Evolutionary conservation across 2,113 vertebrate genomes (phyloP).

Genomic region (Alces alces): DNA sequence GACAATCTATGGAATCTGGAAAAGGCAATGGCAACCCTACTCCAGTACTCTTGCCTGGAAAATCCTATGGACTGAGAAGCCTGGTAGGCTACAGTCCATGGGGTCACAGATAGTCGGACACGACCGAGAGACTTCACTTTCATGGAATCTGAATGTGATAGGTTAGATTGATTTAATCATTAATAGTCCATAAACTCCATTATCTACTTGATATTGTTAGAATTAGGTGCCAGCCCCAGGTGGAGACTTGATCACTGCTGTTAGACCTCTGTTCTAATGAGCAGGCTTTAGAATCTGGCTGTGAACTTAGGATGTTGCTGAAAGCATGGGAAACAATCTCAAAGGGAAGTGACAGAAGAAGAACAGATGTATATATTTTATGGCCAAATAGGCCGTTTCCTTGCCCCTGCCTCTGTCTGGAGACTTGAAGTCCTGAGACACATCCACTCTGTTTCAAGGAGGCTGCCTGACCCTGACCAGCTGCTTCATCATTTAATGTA

Average conservation of each 20-base stretch:
- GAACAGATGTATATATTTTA: conserved; percentile 40
- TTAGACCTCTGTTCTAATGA: background rate
- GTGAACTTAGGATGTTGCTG: background rate
- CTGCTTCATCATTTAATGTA: background rate
- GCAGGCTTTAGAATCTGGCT: background rate
- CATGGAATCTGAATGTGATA: background rate
- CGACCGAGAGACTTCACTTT: no score
- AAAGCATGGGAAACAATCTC: conserved; percentile 9
- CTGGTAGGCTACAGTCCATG: no score
- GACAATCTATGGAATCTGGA: background rate
- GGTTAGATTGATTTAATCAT: background rate
- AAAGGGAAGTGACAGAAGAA: background rate
- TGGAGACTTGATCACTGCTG: background rate
- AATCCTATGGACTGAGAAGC: no score
- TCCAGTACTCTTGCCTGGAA: no score
- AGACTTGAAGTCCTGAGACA: conserved; percentile 26
- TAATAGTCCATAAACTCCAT: background rate
- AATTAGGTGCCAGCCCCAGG: background rate
- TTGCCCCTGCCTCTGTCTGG: conserved; percentile 40
- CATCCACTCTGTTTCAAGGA: conserved; percentile 5
- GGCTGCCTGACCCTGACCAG: conserved; percentile 11
- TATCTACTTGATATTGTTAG: background rate
- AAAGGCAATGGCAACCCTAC: no score
- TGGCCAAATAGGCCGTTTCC: background rate
- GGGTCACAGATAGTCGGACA: no score